phyloP scores from a whole-genome alignment of 2,888 invertebrate genomes.

The Chrysolina oricalcia region DNA sequence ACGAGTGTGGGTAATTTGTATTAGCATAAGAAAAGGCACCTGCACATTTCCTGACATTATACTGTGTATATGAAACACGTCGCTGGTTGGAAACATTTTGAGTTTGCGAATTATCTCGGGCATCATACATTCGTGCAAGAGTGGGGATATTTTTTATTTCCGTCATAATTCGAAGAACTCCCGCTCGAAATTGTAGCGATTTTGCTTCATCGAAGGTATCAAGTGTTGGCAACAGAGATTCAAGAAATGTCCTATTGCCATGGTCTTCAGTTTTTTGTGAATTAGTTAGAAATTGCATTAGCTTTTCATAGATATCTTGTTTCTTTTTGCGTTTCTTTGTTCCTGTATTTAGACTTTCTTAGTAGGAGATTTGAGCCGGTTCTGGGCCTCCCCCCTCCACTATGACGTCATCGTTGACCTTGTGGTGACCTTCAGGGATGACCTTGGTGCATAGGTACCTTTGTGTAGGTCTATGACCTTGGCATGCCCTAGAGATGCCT shows the following conservation, averaged over 20 bases:
- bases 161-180: slow-evolving; percentile 38
- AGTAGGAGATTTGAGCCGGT: no score
- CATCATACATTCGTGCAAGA: slow-evolving; percentile 33
- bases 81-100: slow-evolving; percentile 4
- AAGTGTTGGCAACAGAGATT: slow-evolving; percentile 35
- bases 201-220: slow-evolving; percentile 38
- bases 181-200: slow-evolving; percentile 39
- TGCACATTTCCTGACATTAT: slow-evolving; percentile 9
- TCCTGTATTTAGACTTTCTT: background rate
- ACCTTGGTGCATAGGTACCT: no score
- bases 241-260: slow-evolving; percentile 33
- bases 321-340: slow-evolving; percentile 26
- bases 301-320: slow-evolving; percentile 29
- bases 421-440: no score
- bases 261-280: slow-evolving; percentile 25
- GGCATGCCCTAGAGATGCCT: no score
- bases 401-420: no score
- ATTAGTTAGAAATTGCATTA: slow-evolving; percentile 13
- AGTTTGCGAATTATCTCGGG: slow-evolving; percentile 7
- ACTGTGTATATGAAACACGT: slow-evolving; percentile 5
- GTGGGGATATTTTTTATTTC: slow-evolving; percentile 32
- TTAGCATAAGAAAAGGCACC: slow-evolving; percentile 11
- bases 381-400: no score
- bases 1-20: slow-evolving; percentile 16
- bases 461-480: no score